Evolutionary conservation across 2,113 vertebrate genomes (phyloP).

Genomic region (Hylia prasina): DNA sequence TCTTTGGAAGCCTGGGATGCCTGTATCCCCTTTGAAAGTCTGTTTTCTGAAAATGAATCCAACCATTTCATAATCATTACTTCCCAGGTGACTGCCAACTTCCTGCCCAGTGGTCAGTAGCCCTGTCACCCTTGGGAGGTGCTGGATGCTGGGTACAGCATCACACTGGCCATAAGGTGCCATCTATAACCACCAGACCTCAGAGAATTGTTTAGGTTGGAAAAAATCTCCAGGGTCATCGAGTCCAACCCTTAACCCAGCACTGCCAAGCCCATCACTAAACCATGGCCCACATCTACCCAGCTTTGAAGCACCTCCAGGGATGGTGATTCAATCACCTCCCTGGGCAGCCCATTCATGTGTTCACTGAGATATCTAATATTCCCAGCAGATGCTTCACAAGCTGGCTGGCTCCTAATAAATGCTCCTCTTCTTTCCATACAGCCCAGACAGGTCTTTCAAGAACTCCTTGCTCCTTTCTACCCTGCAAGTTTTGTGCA

Average conservation of each 20-base stretch:
- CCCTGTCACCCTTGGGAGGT: background rate
- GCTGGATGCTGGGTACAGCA: background rate
- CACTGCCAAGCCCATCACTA: background rate
- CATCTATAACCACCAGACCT: background rate
- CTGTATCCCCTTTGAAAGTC: background rate
- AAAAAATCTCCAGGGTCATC: background rate
- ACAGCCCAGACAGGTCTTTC: background rate
- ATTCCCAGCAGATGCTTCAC: background rate
- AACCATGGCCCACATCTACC: background rate
- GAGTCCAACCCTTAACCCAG: background rate
- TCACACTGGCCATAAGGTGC: background rate
- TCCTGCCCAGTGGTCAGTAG: background rate
- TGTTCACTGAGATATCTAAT: background rate
- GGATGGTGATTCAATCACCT: background rate
- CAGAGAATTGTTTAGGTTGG: background rate
- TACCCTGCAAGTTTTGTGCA: background rate
- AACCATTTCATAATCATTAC: fast-evolving
- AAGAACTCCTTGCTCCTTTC: background rate
- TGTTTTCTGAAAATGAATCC: background rate
- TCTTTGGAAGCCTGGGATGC: background rate
- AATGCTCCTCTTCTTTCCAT: background rate
- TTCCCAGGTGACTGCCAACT: background rate
- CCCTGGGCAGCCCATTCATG: background rate
- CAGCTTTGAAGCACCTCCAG: background rate
- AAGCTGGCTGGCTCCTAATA: background rate